phyloP scores from a whole-genome alignment of 37 sponge, comb jelly and placozoan species.

The Spongilla lacustris region DNA sequence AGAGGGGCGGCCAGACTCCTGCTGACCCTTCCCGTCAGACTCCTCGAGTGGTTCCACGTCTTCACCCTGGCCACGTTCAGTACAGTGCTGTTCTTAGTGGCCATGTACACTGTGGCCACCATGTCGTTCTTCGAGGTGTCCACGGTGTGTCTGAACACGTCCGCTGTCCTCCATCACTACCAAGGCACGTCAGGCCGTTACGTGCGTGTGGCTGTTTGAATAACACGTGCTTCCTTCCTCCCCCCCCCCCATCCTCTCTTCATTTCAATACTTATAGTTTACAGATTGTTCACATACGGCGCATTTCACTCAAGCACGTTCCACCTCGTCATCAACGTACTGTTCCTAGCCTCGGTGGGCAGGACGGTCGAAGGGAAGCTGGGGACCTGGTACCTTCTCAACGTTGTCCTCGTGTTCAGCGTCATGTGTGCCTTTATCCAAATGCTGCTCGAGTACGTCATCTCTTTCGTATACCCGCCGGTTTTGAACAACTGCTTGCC shows the following conservation, averaged over 20 bases:
- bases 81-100: constrained; percentile 13
- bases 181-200: neutral
- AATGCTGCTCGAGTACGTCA: constrained; percentile 1
- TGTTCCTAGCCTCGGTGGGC: constrained; percentile 34
- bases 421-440: constrained; percentile 29
- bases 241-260: neutral
- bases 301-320: constrained; percentile 15
- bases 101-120: constrained; percentile 5
- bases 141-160: constrained; percentile 32
- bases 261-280: neutral
- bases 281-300: constrained; percentile 33
- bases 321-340: constrained; percentile 19
- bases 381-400: constrained; percentile 25
- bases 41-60: constrained; percentile 19
- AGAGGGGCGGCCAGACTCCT: neutral
- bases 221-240: neutral
- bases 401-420: constrained; percentile 21
- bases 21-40: neutral
- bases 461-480: constrained; percentile 18
- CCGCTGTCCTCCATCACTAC: neutral
- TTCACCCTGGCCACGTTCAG: constrained; percentile 22
- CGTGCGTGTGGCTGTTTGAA: neutral
- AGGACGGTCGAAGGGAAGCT: constrained; percentile 23
- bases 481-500: constrained; percentile 15
- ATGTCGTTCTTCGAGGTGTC: constrained; percentile 25